Evolutionary conservation across 2,888 invertebrate species (phyloP).

Genomic region (Agonopterix heracliana): DNA sequence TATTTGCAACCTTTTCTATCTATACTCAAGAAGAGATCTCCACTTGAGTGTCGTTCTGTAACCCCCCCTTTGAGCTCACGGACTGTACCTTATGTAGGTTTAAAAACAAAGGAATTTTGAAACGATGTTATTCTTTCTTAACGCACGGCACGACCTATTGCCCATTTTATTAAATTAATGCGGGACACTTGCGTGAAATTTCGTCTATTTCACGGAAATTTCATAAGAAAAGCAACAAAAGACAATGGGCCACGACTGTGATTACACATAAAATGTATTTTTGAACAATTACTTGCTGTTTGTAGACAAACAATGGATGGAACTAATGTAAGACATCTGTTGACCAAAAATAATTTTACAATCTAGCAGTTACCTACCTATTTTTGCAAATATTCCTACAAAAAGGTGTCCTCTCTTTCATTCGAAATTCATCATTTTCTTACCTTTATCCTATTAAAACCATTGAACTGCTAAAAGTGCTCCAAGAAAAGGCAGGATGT

Average conservation of each 20-base stretch:
- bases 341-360: constrained; percentile 10
- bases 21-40: too few species aligned
- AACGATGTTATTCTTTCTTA: constrained; percentile 19
- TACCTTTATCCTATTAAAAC: too few species aligned
- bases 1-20: too few species aligned
- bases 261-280: constrained; percentile 38
- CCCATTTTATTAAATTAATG: constrained; percentile 22
- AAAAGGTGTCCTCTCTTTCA: too few species aligned
- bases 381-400: too few species aligned
- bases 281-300: constrained; percentile 28
- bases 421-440: too few species aligned
- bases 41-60: too few species aligned
- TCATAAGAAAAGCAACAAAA: constrained; percentile 43
- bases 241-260: constrained; percentile 42
- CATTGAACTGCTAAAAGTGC: too few species aligned
- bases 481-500: too few species aligned
- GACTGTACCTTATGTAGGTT: too few species aligned
- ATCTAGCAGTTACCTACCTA: not conserved
- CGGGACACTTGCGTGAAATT: constrained; percentile 31
- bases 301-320: constrained; percentile 28
- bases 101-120: constrained; percentile 10
- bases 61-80: too few species aligned
- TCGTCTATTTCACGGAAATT: constrained; percentile 46
- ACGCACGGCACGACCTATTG: constrained; percentile 22
- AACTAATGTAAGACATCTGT: constrained; percentile 24